A percentile compares a stretch with the other conserved stretches of the same genome.
Evolutionary conservation across 2,797 vertebrate genomes (phyloP).

Genomic region (Columba guinea): DNA sequence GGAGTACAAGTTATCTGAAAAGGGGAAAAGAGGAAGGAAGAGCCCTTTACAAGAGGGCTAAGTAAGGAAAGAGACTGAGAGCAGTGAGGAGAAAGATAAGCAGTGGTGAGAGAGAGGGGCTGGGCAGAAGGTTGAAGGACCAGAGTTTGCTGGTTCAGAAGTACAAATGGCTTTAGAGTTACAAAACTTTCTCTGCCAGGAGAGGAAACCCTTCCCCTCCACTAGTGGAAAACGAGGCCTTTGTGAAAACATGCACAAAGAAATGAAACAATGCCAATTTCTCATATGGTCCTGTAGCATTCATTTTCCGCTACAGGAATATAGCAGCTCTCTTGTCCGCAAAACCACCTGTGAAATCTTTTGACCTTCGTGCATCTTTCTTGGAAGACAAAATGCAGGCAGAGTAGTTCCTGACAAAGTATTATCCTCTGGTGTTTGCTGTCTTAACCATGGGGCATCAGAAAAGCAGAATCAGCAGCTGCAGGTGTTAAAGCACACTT

Average conservation of each 20-base stretch:
- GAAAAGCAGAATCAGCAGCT: conserved; percentile 31
- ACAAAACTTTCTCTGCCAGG: not conserved
- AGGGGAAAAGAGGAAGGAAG: not conserved
- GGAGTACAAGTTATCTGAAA: not conserved
- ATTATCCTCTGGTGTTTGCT: conserved; percentile 11
- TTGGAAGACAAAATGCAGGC: not conserved
- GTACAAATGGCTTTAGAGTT: not conserved
- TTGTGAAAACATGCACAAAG: not conserved
- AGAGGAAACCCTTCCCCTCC: not conserved
- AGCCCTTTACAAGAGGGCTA: not conserved
- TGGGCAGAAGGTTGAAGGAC: not conserved
- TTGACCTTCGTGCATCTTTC: not conserved
- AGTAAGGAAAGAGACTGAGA: not conserved
- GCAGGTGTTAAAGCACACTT: not conserved
- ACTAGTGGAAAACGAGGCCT: not conserved
- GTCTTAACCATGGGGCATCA: not conserved
- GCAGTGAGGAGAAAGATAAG: not conserved
- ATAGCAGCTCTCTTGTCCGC: not conserved
- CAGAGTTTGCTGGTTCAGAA: not conserved
- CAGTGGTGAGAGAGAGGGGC: not conserved
- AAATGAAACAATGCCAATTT: not conserved
- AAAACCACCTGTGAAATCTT: conserved; percentile 5
- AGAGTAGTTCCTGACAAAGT: conserved; percentile 1
- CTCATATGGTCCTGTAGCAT: not conserved
- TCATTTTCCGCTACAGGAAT: not conserved